Evolutionary conservation across 2,113 vertebrate species (phyloP).

Genomic region (Heterocephalus glaber): DNA sequence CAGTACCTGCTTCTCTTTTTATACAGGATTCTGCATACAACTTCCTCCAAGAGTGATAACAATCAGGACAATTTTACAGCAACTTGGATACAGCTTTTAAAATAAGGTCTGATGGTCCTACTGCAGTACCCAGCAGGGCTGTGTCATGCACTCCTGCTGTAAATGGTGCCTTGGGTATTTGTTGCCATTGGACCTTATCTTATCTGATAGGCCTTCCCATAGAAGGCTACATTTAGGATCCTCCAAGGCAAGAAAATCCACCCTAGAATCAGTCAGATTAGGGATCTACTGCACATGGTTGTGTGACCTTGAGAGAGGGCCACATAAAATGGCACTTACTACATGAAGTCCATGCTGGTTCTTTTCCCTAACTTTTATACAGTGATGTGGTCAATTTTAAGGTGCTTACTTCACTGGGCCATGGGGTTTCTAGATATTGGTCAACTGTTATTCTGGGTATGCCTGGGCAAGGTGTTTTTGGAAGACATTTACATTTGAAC

Average conservation of each 20-base stretch:
- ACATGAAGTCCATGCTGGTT: neutral
- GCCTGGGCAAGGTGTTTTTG: neutral
- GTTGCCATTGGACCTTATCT: neutral
- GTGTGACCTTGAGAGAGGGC: neutral
- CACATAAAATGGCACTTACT: fast-evolving
- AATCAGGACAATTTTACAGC: neutral
- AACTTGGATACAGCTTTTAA: neutral
- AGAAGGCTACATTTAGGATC: neutral
- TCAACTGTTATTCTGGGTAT: neutral
- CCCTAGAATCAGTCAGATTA: neutral
- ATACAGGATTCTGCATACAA: neutral
- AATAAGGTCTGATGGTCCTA: neutral
- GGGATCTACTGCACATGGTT: neutral
- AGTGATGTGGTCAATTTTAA: neutral
- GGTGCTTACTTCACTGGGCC: neutral
- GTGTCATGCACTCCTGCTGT: neutral
- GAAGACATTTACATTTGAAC: neutral
- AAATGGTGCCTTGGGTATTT: neutral
- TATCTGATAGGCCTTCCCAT: neutral
- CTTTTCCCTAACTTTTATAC: neutral
- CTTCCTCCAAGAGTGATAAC: neutral
- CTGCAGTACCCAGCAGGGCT: neutral
- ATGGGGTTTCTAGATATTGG: neutral
- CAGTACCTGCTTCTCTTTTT: neutral
- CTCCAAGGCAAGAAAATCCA: neutral